Base-by-base conservation (phyloP, 2,888 invertebrate genomes). In the Drosophila helvetica region DNA sequence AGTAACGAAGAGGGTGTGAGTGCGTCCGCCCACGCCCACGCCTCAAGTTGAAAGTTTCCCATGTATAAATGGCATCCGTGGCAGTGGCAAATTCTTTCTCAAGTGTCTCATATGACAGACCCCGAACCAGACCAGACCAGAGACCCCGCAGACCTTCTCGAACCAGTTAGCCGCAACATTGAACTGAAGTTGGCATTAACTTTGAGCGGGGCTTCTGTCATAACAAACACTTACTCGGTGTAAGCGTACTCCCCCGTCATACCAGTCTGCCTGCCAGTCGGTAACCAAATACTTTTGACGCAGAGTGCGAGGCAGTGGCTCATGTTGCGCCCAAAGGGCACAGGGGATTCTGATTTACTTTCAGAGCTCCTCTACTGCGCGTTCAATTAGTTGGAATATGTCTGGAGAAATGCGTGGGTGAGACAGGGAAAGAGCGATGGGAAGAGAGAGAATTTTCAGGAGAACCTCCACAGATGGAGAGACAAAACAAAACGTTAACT, bases 181-280 rank as follows among this genome's bases (percentile, higher is more conserved):
- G 53, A 70, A 59, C 56, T 56, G 57, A 56, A 67, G 46, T 54
- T 60, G 61, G 72, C 57, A 51, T 66, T 57, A 52, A 56, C 62
- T 89, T 89, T n/a, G 12, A 38, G 89, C 89, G 89, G 90, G 89
- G 90, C 90, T 90, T 90, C 89, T 80, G 90, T 76, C 69, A 62
- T 78, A 82, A 82, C 80, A 87, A 82, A 80, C 83, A 82, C 80
- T 82, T 80, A 75, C 47, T 30, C 38, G 12, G 6, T n/a, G 38
- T 9, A 27, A 15, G 18, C 15, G 18, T 19, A 19, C 42, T 53
- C 12, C 18, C 22, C 19, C 19, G 15, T 17, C 10, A 25, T 17
- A 46, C 30, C 22, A 22, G 22, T 22, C 22, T 5, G 27, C 45
- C 45, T 27, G 63, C 38, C 42, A 55, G 27, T 64, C 38, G 43